Conservation (phyloP, 2,797 vertebrate species). For the Sebastiscus albofasciatus region DNA sequence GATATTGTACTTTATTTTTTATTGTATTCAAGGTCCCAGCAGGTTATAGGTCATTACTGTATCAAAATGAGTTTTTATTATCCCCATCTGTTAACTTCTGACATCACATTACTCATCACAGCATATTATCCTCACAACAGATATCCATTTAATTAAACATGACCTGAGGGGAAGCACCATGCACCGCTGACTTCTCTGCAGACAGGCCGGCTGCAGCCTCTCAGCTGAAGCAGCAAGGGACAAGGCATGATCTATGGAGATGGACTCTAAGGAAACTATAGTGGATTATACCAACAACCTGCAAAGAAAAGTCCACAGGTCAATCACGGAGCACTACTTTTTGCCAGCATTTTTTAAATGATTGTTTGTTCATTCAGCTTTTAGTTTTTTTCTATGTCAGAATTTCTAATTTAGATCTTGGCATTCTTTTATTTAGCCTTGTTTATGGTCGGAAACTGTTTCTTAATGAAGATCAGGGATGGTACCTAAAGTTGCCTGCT, state of each 20-base stretch:
- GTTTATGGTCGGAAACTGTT: neutral
- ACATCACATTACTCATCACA: constrained; percentile 28
- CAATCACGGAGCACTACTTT: neutral
- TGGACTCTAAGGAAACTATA: neutral
- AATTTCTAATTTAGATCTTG: neutral
- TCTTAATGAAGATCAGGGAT: neutral
- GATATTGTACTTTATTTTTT: neutral
- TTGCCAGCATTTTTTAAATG: neutral
- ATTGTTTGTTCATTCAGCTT: neutral
- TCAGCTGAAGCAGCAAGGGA: constrained; percentile 9
- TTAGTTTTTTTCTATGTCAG: neutral
- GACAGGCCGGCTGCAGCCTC: constrained; percentile 20
- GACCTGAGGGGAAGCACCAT: constrained; percentile 68
- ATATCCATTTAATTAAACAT: constrained; percentile 76
- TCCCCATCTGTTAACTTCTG: neutral
- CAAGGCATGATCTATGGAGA: neutral
- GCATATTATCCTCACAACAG: constrained; percentile 48
- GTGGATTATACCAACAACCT: neutral
- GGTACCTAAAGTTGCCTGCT: neutral
- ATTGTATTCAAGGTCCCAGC: neutral
- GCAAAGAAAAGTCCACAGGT: neutral
- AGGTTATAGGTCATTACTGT: neutral
- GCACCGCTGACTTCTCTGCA: constrained; percentile 50
- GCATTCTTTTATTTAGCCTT: neutral
- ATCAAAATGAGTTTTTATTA: neutral